These are phyloP conservation scores for Acrocephalus arundinaceus DNA, from an alignment of 2,113 vertebrate species.

Conservation along the genomic window DNA sequence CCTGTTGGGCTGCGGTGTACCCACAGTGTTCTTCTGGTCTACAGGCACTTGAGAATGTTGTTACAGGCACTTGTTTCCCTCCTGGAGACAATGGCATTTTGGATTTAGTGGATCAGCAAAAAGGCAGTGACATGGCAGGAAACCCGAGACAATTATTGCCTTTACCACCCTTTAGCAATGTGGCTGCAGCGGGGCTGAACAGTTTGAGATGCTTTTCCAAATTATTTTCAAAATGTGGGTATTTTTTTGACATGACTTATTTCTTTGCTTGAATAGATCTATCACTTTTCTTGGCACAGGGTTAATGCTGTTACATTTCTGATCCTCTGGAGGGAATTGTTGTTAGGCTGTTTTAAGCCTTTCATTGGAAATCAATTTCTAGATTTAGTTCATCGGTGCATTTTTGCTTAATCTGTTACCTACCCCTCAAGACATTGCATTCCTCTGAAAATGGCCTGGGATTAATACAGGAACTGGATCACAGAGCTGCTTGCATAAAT, in stretches of 20 bases:
- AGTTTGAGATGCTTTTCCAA: slow-evolving; percentile 29
- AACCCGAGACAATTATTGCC: neutral
- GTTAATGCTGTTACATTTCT: neutral
- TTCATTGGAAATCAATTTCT: neutral
- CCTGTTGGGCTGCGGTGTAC: neutral
- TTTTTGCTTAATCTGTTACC: neutral
- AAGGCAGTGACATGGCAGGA: slow-evolving; percentile 11
- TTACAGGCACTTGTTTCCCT: neutral
- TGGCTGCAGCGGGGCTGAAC: neutral
- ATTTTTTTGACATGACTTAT: slow-evolving; percentile 10
- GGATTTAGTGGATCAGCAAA: slow-evolving; percentile 16
- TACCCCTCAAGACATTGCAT: neutral
- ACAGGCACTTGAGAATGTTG: neutral
- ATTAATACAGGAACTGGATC: neutral
- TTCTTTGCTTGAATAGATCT: slow-evolving; percentile 39
- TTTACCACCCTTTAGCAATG: slow-evolving; percentile 4
- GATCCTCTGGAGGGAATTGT: neutral
- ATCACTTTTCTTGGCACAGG: neutral
- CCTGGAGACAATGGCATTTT: neutral
- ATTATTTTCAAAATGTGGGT: slow-evolving; percentile 28
- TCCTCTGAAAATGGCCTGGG: neutral
- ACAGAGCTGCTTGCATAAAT: neutral
- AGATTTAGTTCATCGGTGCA: neutral
- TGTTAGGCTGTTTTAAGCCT: neutral
- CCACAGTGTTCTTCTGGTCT: neutral